Evolutionary conservation across 2,113 vertebrate genomes (phyloP), one percentile per base, ranked within the genome.

Genomic region (Gavia stellata): DNA sequence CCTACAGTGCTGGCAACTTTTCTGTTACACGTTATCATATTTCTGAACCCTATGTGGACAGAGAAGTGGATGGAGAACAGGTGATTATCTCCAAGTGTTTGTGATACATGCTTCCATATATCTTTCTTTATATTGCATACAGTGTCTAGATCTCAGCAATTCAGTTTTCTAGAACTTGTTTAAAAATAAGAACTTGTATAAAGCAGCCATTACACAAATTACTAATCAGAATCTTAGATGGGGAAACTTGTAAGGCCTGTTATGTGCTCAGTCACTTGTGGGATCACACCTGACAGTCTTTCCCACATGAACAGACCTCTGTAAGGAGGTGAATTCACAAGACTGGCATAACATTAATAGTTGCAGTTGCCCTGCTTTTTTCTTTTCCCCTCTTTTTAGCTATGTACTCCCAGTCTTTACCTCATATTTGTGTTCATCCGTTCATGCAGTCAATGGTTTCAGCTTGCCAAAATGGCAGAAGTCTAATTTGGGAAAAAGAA

Each of bases 11-110:
- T 56, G 98, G 92, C n/a, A 98, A 95, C 66, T 99, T 98, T 26
- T 98, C 98, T n/a, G 31, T 92, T 61, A 99, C 99, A 8, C 98
- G 97, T 80, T 98, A 98, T 75, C 99, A 99, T 97, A 97, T 99
- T 96, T 92, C 93, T 3, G 97, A 98, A 21, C 93, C 96, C 44
- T 92, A 97, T 0, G 99, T 99, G 97, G 98, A 98, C 92, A 97
- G 97, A 97, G 98, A 99, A 95, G 68, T n/a, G 6, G 93, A 97
- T 7, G 81, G 78, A 36, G 38, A 95, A 10, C 99, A 99, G 98
- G 99, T 99, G 96, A 97, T 42, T 75, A 65, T 75, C 29, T 74
- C 59, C 66, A 40, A 34, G 26, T 75, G 3, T 70, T n/a, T 85
- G 33, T 81, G n/a, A 45, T 34, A 9, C 4, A 6, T 40, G 12